Percentiles rank a stretch among this genome's conserved stretches.
phyloP scores from a whole-genome alignment of 2,797 vertebrate genomes.

The Coccyzus lansbergi region DNA sequence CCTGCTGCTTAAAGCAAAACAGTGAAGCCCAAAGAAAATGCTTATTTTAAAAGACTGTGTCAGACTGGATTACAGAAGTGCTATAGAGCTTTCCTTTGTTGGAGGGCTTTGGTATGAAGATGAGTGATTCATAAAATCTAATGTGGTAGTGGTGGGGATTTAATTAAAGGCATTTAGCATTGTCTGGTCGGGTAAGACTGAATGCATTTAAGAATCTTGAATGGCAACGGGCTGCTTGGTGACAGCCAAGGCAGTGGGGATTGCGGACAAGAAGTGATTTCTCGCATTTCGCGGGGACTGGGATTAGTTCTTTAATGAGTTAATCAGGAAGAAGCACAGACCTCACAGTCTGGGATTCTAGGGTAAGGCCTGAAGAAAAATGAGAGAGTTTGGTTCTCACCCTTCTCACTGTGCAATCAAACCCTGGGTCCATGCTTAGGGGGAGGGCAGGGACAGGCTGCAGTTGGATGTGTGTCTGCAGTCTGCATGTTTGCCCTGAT shows the following conservation, averaged over 20 bases:
- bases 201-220: background rate
- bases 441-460: background rate
- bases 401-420: background rate
- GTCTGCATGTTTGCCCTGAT: background rate
- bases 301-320: background rate
- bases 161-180: background rate
- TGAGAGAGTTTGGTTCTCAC: background rate
- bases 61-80: background rate
- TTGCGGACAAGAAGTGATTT: background rate
- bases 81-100: background rate
- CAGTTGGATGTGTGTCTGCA: fast-evolving
- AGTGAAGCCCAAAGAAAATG: background rate
- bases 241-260: background rate
- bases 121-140: background rate
- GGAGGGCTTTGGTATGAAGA: background rate
- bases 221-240: background rate
- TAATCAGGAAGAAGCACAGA: background rate
- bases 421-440: background rate
- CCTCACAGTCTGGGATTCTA: background rate
- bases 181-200: background rate
- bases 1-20: background rate
- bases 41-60: background rate
- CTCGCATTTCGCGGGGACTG: background rate
- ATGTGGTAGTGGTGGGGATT: background rate
- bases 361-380: background rate